A percentile compares a stretch with the other conserved stretches of the same genome.
These are phyloP conservation scores for Penaeus vannamei DNA, from an alignment of 1,140 invertebrate species.

Conservation along the genomic window DNA sequence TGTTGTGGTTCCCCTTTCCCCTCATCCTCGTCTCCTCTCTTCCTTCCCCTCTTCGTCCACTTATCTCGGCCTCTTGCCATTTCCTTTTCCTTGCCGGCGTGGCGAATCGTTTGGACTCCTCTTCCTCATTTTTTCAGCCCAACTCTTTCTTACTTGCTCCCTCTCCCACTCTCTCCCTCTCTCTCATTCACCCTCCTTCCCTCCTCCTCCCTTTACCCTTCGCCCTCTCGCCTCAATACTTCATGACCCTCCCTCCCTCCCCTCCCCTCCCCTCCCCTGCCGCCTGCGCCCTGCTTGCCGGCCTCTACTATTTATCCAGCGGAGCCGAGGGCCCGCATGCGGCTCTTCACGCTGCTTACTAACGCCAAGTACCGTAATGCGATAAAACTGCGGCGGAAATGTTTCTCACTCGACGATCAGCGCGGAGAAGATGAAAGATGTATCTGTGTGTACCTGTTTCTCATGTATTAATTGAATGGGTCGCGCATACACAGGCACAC, in stretches of 20 bases:
- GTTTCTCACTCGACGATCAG: too few relatives aligned
- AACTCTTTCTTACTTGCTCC: slow-evolving; percentile 25
- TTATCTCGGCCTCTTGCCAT: background rate
- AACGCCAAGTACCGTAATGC: too few relatives aligned
- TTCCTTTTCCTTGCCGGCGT: background rate
- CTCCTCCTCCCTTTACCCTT: background rate
- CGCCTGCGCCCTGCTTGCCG: background rate
- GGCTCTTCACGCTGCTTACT: too few relatives aligned
- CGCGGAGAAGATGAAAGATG: too few relatives aligned
- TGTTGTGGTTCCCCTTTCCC: background rate
- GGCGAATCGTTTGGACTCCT: background rate
- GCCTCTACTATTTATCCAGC: slow-evolving; percentile 1
- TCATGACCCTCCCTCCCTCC: background rate
- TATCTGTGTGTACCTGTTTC: too few relatives aligned
- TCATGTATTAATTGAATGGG: too few relatives aligned
- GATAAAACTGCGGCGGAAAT: too few relatives aligned
- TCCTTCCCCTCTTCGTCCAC: background rate
- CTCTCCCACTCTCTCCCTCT: background rate
- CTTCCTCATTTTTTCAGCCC: too few relatives aligned
- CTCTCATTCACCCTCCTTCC: background rate
- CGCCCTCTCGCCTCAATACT: background rate
- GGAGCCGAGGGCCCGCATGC: too few relatives aligned
- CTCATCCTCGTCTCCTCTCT: background rate
- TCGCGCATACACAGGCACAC: background rate
- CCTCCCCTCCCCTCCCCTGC: background rate